Evolutionary conservation across 2,797 vertebrate species (phyloP), one percentile per base, ranked within the genome.

Genomic region (Sus cebifrons): DNA sequence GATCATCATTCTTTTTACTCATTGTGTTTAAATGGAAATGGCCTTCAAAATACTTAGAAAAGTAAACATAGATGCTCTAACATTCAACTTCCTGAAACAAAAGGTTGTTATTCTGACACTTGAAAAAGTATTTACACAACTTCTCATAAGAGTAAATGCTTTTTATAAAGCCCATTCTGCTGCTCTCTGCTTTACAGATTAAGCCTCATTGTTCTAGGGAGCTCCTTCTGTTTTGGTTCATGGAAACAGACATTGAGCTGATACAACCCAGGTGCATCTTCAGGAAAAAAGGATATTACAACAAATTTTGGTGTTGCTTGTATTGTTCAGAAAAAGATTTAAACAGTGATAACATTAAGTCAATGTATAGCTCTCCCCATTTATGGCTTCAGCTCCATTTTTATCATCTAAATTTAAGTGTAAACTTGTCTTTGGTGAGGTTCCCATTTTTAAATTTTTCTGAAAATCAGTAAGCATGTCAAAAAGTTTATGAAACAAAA

Each of bases 51-150:
- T 71, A 87, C 29, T 36, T 62, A 94, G 94, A 70, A 93, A 89
- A 94, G 83, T 52, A 94, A 94, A 84, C 56, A 91, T 5, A 23
- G 71, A 58, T 73, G 44, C 18, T 71, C 32, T 6, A 82, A 70
- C 18, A 85, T 65, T 93, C 85, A 92, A 88, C 58, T 96, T 93
- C 67, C 86, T 86, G 58, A 96, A 93, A 96, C 74, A 94, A 92
- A 92, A 94, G 65, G 65, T 94, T 94, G 79, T 88, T 95, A 87
- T 96, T 95, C 90, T 89, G 92, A 95, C 93, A 89, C 81, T 89
- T 88, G 49, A 89, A 93, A 86, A 65, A 52, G 60, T 89, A 94
- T 96, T 96, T 95, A 84, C 65, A 90, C 36, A 89, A 58, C 77
- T 93, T 89, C 65, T 89, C 52, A 64, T 71, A 81, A 78, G 74